Base-by-base conservation (phyloP, 1,140 invertebrate genomes). In the Triops longicaudatus region DNA sequence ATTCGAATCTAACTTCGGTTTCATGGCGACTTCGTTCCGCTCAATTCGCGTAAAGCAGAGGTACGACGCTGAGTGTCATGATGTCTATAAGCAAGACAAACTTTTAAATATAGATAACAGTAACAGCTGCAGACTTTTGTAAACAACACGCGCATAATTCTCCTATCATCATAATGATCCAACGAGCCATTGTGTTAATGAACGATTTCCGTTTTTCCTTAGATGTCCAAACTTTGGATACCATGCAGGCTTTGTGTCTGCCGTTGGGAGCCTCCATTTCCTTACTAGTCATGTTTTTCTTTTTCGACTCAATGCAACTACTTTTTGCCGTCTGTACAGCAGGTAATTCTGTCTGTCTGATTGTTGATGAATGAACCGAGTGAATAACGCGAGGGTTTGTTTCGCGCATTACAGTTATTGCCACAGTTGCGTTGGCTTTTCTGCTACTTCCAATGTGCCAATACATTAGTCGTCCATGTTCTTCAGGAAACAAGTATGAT, bases 281-380 rank as follows among this genome's bases (percentile, higher is more conserved):
- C 76, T 88, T 98, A 77, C 90, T 98, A 26, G 90, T 98, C 79
- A 98, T 98, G 96, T 98, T 98, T 85, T 97, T 98, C 88, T 98
- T 98, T 85, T 98, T 98, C 83, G 96, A 98, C 86, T 98, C 96
- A 76, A 96, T 98, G 92, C 96, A 98, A 86, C 92, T 97, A 87
- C 89, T 98, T 6, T 97, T 98, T 86, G 96, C 96, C 74, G 94
- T 98, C 81, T 98, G 95, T 84, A 98, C 97, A 82, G 96, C 96
- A 82, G 94, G 96, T 98, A 87, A 90, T 84, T 84, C 43, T 14
- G 12, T 26, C 12, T 17, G 9, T 73, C 14, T 63, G n/a, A n/a
- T n/a, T 27, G 22, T 44, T 37, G 72, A 43, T 43, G 42, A 73
- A 77, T 17, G 22, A n/a, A 73, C 11, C 73, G 14, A 73, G 22